Evolutionary conservation across 2,888 invertebrate genomes (phyloP), one percentile per base, ranked within the genome.

Genomic region (Cantharis rustica): DNA sequence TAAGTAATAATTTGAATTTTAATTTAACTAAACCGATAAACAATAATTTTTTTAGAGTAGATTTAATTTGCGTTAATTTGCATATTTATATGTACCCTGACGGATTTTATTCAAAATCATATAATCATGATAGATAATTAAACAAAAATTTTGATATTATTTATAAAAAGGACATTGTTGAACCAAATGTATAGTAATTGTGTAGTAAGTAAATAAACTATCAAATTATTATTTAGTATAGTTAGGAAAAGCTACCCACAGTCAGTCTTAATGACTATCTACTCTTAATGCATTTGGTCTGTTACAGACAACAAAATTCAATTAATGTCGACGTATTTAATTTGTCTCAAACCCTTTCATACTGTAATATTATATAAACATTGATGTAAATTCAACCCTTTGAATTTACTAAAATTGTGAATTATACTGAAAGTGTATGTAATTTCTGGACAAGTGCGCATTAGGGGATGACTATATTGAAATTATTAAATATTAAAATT

Each of bases 341-440:
- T 23, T 31, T 66, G 66, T 66, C 20, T 66, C 20, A 66, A 72
- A 72, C 47, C 92, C 0, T 66, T 66, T 15, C 64, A 66, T 20
- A n/a, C 17, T 23, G 23, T 23, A 66, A 66, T 66, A 20, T 17
- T 47, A 47, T 47, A 47, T 47, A 47, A 47, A 47, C 47, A 47
- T 47, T 47, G 47, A 47, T 47, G 47, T 47, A 47, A 47, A 47
- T 47, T 47, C 47, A 5, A n/a, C 47, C 47, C 47, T 47, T 47
- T 47, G 47, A 47, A 47, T 47, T 47, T 47, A 47, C 47, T 47
- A 5, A 47, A 47, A 47, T 47, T 47, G 47, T 47, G 47, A 47
- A n/a, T 47, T 47, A 47, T n/a, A 47, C 47, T 47, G 47, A 47
- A 47, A 47, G 47, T 47, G 47, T 47, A 47, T n/a, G 13, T 47